Base-by-base conservation (phyloP, 2,113 vertebrate genomes). In the Gulo gulo region DNA sequence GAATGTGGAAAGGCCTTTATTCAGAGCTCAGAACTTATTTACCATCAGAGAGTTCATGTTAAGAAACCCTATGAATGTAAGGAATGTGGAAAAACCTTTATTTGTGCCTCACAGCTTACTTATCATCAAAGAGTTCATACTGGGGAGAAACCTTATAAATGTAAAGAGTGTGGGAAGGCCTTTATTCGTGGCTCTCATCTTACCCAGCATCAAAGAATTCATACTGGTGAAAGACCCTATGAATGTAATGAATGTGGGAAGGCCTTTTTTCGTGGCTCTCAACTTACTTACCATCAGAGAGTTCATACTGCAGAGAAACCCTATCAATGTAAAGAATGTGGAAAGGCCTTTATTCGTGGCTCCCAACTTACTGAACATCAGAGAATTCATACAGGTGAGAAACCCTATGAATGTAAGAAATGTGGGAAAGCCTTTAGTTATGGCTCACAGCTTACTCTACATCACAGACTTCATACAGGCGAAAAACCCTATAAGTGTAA, bases 61-160 rank as follows among this genome's bases (percentile, higher is more conserved):
- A 73, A 85, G 50, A 97, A 94, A 74, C 59, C 83, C 18, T 97
- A 95, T n/a, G 65, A 88, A 20, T 97, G 96, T 15, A 61, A 61
- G 14, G 92, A 97, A 24, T 97, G 93, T 84, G 92, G 95, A 9
- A 97, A 98, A 82, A 57, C 85, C 13, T 97, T 96, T 80, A 84
- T 87, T 31, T 87, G 93, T 67, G 78, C 74, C 7, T 97, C 76
- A 14, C 84, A 91, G 26, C 96, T 98, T 31, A 96, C 34, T n/a
- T 94, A 92, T 20, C 96, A 97, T 80, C 63, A 50, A 73, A 94
- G 39, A 88, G 69, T 94, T 94, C 93, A 94, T 59, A 94, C 63
- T 81, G 93, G 84, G 36, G 76, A 88, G 50, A 94, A 88, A 81
- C 16, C 36, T 88, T 71, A 88, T 81, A 52, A 81, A 94, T 88